Evolutionary conservation across 2,797 vertebrate species (phyloP).

Genomic region (Manis javanica): DNA sequence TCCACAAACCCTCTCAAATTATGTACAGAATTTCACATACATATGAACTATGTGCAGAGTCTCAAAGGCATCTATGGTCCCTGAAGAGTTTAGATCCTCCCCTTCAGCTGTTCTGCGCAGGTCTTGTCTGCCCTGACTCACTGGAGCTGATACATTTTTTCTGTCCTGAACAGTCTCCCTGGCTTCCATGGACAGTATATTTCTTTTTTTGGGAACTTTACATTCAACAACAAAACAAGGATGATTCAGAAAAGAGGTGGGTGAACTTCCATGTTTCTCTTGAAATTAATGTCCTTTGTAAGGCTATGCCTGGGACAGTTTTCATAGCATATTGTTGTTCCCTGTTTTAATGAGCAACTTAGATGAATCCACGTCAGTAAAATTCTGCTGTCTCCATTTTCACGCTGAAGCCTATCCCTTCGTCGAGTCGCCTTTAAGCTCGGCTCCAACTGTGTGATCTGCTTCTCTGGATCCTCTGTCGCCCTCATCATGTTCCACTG

Average conservation of each 20-base stretch:
- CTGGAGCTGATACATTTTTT: not conserved
- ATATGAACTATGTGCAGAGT: not conserved
- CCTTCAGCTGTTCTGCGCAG: not conserved
- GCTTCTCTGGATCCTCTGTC: not conserved
- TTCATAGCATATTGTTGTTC: not conserved
- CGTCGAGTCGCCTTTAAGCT: no score
- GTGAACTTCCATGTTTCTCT: not conserved
- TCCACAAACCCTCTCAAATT: not conserved
- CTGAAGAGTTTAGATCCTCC: not conserved
- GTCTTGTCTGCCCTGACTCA: not conserved
- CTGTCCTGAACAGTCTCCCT: not conserved
- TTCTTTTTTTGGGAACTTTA: not conserved
- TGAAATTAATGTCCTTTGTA: slow-evolving; percentile 41
- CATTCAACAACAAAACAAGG: not conserved
- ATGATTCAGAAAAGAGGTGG: not conserved
- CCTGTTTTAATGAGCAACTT: not conserved
- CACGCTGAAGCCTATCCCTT: not conserved
- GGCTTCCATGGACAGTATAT: not conserved
- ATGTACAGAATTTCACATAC: not conserved
- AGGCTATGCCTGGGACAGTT: not conserved
- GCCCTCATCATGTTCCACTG: not conserved
- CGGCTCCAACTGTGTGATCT: not conserved
- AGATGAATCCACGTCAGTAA: not conserved
- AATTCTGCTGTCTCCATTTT: not conserved
- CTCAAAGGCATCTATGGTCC: not conserved